A percentile compares a stretch with the other conserved stretches of the same genome.
Conservation (phyloP, 2,888 invertebrate genomes). For the Xanthorhoe spadicearia region DNA sequence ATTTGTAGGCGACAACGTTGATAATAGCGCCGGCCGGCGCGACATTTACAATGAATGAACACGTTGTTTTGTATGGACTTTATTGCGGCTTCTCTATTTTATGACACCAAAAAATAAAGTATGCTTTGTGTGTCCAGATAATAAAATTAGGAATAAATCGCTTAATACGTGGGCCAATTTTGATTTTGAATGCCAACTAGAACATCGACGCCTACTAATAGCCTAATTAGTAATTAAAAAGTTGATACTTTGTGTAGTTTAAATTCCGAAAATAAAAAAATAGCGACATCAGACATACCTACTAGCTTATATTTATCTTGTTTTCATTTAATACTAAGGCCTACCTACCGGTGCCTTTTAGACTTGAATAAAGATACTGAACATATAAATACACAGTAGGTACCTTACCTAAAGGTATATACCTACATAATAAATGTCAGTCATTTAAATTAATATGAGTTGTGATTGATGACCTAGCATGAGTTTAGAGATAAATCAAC, state of each 20-base stretch:
- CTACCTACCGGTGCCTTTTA: too few relatives aligned
- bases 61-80: slow-evolving; percentile 38
- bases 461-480: slow-evolving; percentile 37
- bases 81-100: slow-evolving; percentile 35
- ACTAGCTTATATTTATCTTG: neutral
- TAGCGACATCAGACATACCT: too few relatives aligned
- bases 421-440: slow-evolving; percentile 26
- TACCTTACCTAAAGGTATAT: neutral
- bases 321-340: too few relatives aligned
- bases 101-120: slow-evolving; percentile 1
- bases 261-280: too few relatives aligned
- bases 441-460: slow-evolving; percentile 35
- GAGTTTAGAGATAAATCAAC: slow-evolving; percentile 28
- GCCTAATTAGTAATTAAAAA: neutral
- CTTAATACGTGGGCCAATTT: slow-evolving; percentile 3
- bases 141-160: neutral
- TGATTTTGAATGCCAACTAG: slow-evolving; percentile 11
- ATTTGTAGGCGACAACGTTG: slow-evolving; percentile 45
- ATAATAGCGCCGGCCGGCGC: slow-evolving; percentile 36
- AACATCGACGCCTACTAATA: neutral
- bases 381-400: neutral
- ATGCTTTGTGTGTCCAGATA: neutral
- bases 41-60: slow-evolving; percentile 42
- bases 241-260: neutral
- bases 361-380: too few relatives aligned